Conservation (phyloP, 1,140 invertebrate genomes). For the Nixonia krombeini region DNA sequence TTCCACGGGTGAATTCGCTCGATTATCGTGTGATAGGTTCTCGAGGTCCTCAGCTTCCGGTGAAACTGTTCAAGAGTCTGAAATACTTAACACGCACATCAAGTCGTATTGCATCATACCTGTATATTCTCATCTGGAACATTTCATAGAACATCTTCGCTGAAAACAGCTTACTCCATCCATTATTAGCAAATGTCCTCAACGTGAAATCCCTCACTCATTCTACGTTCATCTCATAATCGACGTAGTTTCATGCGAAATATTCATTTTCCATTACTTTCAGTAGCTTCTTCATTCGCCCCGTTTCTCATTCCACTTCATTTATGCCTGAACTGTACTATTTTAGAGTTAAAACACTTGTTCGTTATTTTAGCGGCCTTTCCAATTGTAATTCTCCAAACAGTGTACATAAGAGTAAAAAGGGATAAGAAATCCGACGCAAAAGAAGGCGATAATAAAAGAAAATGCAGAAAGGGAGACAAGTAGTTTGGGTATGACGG, state of each 20-base stretch:
- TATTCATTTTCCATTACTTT: constrained; percentile 20
- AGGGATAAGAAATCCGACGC: too few species aligned
- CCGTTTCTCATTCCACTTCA: too few species aligned
- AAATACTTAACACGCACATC: constrained; percentile 12
- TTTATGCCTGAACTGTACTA: too few species aligned
- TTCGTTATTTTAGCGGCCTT: too few species aligned
- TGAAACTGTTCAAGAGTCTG: constrained; percentile 23
- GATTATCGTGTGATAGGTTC: constrained; percentile 51
- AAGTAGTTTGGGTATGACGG: neutral
- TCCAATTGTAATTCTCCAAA: too few species aligned
- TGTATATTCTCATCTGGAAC: neutral
- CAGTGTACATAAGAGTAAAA: too few species aligned
- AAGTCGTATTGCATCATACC: neutral
- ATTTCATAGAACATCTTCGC: constrained; percentile 22
- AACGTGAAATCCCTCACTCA: constrained; percentile 28
- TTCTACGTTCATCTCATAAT: constrained; percentile 32
- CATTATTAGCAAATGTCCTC: constrained; percentile 62
- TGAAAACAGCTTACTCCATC: constrained; percentile 55
- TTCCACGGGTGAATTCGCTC: constrained; percentile 57
- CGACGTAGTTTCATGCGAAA: constrained; percentile 24
- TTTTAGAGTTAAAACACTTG: too few species aligned
- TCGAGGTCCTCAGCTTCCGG: constrained; percentile 40
- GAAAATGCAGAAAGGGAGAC: neutral
- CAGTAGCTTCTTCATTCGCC: constrained; percentile 1
- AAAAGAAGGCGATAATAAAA: too few species aligned